Evolutionary conservation across 2,888 invertebrate genomes (phyloP).

Genomic region (Tubulanus polymorphus): DNA sequence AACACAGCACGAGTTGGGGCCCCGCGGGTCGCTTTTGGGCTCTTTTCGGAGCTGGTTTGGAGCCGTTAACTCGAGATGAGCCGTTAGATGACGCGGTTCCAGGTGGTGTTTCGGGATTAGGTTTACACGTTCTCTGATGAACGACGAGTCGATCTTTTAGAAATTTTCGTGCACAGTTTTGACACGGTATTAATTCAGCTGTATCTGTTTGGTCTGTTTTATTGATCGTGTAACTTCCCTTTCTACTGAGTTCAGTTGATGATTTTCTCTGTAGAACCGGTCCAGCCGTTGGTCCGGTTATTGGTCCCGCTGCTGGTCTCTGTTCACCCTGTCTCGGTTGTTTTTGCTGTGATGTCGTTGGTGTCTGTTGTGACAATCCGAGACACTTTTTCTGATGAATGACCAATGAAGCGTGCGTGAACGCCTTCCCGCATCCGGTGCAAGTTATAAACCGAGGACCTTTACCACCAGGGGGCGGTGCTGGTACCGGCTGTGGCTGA

Average conservation of each 20-base stretch:
- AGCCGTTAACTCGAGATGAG: no score
- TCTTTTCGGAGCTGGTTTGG: neutral
- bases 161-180: constrained; percentile 67
- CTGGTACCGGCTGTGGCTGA: no score
- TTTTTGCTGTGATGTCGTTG: neutral
- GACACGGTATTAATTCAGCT: constrained; percentile 58
- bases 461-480: no score
- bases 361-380: no score
- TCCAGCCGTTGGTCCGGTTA: no score
- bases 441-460: neutral
- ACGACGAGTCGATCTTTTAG: constrained; percentile 64
- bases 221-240: no score
- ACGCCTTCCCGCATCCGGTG: neutral
- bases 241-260: neutral
- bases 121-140: constrained; percentile 62
- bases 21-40: constrained; percentile 17
- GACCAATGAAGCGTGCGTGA: neutral
- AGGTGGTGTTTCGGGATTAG: constrained; percentile 16
- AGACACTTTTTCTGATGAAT: neutral
- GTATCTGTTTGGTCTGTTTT: no score
- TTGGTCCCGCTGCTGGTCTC: neutral
- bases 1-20: constrained; percentile 56
- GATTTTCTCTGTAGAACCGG: no score
- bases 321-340: neutral
- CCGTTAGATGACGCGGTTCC: no score